These are phyloP conservation scores for Ondatra zibethicus DNA, from an alignment of 2,113 vertebrate species.

Conservation along the genomic window DNA sequence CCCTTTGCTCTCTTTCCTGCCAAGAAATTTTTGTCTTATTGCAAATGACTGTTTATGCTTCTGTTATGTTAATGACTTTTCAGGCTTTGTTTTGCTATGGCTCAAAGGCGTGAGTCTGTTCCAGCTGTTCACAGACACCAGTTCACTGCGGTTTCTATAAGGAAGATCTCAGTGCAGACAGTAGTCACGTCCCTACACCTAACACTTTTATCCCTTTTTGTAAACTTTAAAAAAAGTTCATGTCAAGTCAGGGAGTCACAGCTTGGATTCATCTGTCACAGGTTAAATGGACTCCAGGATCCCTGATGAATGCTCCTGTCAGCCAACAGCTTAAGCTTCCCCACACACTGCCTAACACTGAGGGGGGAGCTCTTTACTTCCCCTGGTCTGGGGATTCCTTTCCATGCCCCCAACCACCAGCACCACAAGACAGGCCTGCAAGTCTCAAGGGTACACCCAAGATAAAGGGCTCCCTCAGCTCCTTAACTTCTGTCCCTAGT, in stretches of 20 bases:
- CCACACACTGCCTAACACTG: not conserved
- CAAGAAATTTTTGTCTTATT: not conserved
- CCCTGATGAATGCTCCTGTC: not conserved
- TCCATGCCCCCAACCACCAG: not conserved
- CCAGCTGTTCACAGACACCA: not conserved
- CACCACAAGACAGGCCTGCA: not conserved
- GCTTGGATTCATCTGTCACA: not conserved
- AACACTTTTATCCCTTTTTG: not conserved
- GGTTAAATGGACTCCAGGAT: not conserved
- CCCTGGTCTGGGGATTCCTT: not conserved
- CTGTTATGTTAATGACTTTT: not conserved
- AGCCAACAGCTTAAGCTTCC: not conserved
- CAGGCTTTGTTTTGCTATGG: not conserved
- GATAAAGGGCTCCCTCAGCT: not conserved
- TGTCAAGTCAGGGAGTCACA: not conserved
- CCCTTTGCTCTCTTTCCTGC: not conserved
- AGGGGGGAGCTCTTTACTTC: not conserved
- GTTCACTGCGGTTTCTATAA: not conserved
- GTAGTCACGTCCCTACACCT: not conserved
- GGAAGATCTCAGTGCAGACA: not conserved
- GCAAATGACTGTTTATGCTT: not conserved
- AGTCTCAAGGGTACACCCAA: not conserved
- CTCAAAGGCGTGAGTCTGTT: not conserved
- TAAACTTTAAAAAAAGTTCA: not conserved
- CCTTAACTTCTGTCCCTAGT: not conserved